A percentile compares a stretch with the other conserved stretches of the same genome.
Evolutionary conservation across 2,888 invertebrate species (phyloP).

Genomic region (Pyrgus malvae): DNA sequence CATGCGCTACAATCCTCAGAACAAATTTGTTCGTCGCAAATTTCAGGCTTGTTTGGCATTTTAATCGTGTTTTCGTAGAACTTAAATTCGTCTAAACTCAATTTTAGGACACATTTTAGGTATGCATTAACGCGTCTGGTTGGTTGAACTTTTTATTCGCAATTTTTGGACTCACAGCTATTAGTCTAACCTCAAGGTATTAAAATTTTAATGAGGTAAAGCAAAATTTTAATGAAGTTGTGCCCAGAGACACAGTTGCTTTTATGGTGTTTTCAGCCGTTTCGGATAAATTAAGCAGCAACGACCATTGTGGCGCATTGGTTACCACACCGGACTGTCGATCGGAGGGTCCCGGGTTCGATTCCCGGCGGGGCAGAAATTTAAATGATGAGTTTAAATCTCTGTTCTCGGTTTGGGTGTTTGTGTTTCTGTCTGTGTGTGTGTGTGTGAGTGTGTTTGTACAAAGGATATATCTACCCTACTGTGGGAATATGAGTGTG

Average conservation of each 20-base stretch:
- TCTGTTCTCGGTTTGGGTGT: no score
- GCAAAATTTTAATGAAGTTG: not conserved
- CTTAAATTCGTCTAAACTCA: constrained; percentile 22
- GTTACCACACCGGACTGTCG: no score
- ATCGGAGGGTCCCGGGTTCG: no score
- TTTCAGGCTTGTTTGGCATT: constrained; percentile 23
- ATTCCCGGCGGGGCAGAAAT: no score
- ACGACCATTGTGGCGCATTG: no score
- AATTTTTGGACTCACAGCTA: not conserved
- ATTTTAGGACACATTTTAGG: constrained; percentile 9
- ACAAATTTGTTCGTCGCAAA: constrained; percentile 24
- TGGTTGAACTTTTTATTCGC: constrained; percentile 6
- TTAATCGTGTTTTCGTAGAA: constrained; percentile 25
- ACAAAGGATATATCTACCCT: no score
- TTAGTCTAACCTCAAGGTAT: not conserved
- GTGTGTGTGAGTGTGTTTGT: no score
- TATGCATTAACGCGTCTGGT: constrained; percentile 22
- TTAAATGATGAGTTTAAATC: no score
- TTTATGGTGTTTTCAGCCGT: not conserved
- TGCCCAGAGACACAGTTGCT: not conserved
- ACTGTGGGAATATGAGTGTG: no score
- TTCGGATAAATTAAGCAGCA: no score
- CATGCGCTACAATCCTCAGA: constrained; percentile 8
- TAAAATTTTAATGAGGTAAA: not conserved
- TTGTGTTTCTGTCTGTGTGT: no score